These are phyloP conservation scores for Lepidiolamprologus cunningtoni DNA, from an alignment of 2,113 vertebrate species.

Conservation along the genomic window DNA sequence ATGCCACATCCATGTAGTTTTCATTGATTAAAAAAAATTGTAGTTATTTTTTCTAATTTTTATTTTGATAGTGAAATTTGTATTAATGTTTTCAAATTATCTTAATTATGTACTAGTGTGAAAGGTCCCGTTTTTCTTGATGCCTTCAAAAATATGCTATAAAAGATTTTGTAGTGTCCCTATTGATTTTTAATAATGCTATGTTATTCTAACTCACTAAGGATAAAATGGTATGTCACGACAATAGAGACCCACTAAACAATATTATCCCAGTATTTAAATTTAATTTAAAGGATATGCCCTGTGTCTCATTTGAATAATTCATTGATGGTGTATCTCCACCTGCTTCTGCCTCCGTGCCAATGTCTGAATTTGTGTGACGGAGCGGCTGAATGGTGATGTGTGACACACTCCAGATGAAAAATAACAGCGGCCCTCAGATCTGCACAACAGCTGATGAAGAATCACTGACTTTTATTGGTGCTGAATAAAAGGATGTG, in stretches of 20 bases:
- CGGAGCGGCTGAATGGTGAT: constrained; percentile 61
- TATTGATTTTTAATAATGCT: background rate
- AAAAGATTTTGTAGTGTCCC: background rate
- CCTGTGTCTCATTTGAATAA: constrained; percentile 62
- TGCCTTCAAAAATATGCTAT: background rate
- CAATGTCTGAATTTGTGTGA: constrained; percentile 60
- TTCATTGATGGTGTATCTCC: constrained; percentile 67
- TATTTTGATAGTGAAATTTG: background rate
- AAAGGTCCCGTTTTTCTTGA: background rate
- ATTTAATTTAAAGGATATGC: constrained; percentile 60
- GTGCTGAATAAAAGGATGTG: constrained; percentile 69
- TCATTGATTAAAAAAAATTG: background rate
- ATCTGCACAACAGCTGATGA: constrained; percentile 71
- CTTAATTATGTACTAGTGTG: background rate
- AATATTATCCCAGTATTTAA: constrained; percentile 53
- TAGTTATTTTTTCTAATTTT: background rate
- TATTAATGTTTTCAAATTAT: background rate
- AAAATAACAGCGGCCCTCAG: constrained; percentile 65
- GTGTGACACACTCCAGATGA: constrained; percentile 71
- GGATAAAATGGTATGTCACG: background rate
- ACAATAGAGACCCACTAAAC: constrained; percentile 3
- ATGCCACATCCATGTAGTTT: background rate
- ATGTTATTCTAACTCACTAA: background rate
- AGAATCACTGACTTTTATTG: constrained; percentile 81
- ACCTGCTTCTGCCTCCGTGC: constrained; percentile 59